phyloP scores from a whole-genome alignment of 2,888 invertebrate species.

The Proisotoma minuta region DNA sequence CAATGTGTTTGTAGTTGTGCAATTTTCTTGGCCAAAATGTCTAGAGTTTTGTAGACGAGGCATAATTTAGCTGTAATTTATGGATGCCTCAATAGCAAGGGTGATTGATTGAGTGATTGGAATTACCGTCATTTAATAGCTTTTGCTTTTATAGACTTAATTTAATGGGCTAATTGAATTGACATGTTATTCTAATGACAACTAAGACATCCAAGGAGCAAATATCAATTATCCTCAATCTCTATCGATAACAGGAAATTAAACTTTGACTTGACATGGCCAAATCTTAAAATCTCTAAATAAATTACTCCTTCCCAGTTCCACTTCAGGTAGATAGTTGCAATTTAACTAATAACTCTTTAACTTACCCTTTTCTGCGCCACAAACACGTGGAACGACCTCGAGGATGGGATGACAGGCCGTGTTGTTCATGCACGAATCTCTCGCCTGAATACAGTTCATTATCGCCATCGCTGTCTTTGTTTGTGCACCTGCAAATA shows the following conservation, averaged over 20 bases:
- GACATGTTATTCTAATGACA: conserved; percentile 1
- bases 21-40: too few species aligned
- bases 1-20: too few species aligned
- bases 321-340: too few species aligned
- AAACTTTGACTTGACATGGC: background rate
- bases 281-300: background rate
- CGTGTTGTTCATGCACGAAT: conserved; percentile 83
- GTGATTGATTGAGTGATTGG: too few species aligned
- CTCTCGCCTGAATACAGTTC: conserved; percentile 81
- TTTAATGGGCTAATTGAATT: conserved; percentile 6
- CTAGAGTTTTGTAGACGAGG: too few species aligned
- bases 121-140: conserved; percentile 9
- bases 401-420: conserved; percentile 85
- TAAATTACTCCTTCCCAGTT: background rate
- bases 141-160: too few species aligned
- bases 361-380: conserved; percentile 66
- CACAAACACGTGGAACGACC: conserved; percentile 85
- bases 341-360: background rate
- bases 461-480: conserved; percentile 74
- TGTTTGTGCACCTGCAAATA: conserved; percentile 68
- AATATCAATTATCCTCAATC: background rate
- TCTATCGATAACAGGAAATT: conserved; percentile 8
- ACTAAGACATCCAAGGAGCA: background rate
- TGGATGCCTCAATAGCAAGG: too few species aligned
- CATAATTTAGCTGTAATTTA: too few species aligned